Evolutionary conservation across 2,797 vertebrate species (phyloP), one percentile per base, ranked within the genome.

Genomic region (Siniperca undulata): DNA sequence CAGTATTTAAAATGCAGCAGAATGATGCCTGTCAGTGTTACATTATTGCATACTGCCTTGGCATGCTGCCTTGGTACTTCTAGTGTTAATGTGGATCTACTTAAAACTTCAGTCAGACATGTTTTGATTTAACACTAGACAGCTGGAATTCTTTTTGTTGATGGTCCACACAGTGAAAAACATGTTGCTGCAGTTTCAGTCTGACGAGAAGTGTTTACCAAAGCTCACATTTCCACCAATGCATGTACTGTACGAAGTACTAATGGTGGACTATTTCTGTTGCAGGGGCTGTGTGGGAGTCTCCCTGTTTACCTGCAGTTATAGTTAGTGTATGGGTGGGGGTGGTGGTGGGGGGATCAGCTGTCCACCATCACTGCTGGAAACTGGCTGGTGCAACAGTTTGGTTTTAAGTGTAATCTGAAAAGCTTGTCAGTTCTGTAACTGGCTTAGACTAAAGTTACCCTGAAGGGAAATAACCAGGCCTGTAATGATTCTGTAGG

Each of bases 301-400:
- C 84, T 78, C 74, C 44, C 30, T 86, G 90, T 92, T 92, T 90
- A 89, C 85, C 68, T 69, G 73, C 56, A 70, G 77, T 56, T 61
- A 42, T n/a, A 64, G 22, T 48, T 34, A 56, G 62, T 55, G 55
- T 73, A 58, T 7, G 6, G 8, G 34, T 1, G 22, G 20, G 16
- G 30, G 53, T 30, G 30, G 30, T 8, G 50, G 2, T 38, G 12
- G 7, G 27, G 24, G 19, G 67, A 80, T 85, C 77, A 71, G 70
- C 70, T 85, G 72, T 77, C 69, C 77, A 58, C 30, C 50, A 40
- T 76, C 59, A 27, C 78, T 66, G 70, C 75, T 68, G 71, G 70
- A 67, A 82, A 82, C 53, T 1, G 67, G 72, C 85, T 89, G 81
- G 77, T 82, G 88, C 77, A 93, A 91, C 85, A 83, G 73, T 88